Base-by-base conservation (phyloP, 2,797 vertebrate species). In the Catharus ustulatus region DNA sequence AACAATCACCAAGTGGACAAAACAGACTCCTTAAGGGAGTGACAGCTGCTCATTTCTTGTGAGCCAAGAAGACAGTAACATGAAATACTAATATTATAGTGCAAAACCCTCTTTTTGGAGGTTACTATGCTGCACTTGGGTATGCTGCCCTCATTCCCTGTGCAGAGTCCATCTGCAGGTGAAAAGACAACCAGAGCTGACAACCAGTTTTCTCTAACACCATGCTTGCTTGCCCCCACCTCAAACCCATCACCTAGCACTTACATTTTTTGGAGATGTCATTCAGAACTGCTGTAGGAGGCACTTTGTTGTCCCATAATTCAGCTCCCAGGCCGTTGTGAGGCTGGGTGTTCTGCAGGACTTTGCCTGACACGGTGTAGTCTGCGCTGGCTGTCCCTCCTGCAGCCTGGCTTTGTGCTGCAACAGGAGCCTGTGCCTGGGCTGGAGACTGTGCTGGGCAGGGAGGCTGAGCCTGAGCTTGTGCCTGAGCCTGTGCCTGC, bases 241-340 rank as follows among this genome's bases (percentile, higher is more conserved):
- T n/a, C n/a, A 59, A 58, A 77, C 2, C 15, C 57, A 40, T 30
- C 67, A 93, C 17, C 13, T 16, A 27, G 11, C 55, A 98, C 99
- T 98, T 97, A 99, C 99, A 95, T 97, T 99, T 99, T 96, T 99
- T 99, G 90, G 98, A 97, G 91, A 99, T 98, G 36, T 99, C 99
- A 52, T 98, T 98, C 55, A 99, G 98, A 87, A 98, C 98, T 18
- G 98, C 93, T 57, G 99, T 94, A 46, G 98, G 94, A 12, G 98
- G 96, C 80, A 98, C 98, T 97, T 99, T 99, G 96, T 98, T 99
- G 94, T 99, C 99, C 99, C 99, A 99, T 16, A 99, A 94, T 58
- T 99, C 99, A n/a, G 98, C 97, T 90, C 98, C 98, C 42, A 99
- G 97, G 73, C 98, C 96, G 55, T 97, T 98, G 95, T 99, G 98